These are phyloP conservation scores for Remorina albescens DNA, from an alignment of 2,797 vertebrate genomes.

Conservation along the genomic window DNA sequence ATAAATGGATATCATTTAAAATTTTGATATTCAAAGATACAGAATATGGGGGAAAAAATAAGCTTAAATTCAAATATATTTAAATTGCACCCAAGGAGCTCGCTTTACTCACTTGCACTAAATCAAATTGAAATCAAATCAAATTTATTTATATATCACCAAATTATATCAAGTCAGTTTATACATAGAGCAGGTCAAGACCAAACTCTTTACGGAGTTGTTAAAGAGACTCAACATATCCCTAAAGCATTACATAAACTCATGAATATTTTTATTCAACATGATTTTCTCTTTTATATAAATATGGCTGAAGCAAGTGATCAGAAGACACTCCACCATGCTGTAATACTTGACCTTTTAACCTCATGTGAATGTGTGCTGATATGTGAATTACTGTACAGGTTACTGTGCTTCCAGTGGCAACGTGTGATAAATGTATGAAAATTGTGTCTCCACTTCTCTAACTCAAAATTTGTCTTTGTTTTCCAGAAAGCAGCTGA, in stretches of 20 bases:
- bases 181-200: no score
- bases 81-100: neutral
- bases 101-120: neutral
- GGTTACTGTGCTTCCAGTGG: conserved; percentile 11
- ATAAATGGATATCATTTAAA: neutral
- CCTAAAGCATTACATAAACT: neutral
- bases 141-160: no score
- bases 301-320: neutral
- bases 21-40: neutral
- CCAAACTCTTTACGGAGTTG: no score
- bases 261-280: conserved; percentile 1
- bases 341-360: conserved; percentile 67
- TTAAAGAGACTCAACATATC: no score
- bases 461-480: conserved; percentile 3
- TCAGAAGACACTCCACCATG: conserved; percentile 17
- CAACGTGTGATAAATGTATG: conserved; percentile 14
- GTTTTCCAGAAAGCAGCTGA: conserved; percentile 25
- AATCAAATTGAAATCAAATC: no score
- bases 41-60: neutral
- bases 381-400: conserved; percentile 1
- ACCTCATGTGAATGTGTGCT: conserved; percentile 5
- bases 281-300: neutral
- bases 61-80: conserved; percentile 1
- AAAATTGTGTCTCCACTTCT: neutral
- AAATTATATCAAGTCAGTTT: no score